These are phyloP conservation scores for Unio delphinus DNA, from an alignment of 2,888 invertebrate genomes.

Conservation along the genomic window DNA sequence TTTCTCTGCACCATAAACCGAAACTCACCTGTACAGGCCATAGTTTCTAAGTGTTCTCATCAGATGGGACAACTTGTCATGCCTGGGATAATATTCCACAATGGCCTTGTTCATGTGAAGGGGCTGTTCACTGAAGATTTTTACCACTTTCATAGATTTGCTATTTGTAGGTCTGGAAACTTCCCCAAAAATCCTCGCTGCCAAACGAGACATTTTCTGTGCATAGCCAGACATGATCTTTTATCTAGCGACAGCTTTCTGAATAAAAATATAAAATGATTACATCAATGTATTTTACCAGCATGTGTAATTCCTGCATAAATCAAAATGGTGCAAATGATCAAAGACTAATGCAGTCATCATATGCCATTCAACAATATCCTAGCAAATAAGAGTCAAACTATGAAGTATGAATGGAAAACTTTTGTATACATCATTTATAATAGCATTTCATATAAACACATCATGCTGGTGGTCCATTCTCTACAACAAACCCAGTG, in stretches of 20 bases:
- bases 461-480: too few species aligned
- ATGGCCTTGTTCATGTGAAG: slow-evolving; percentile 81
- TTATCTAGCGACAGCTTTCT: slow-evolving; percentile 2
- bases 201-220: slow-evolving; percentile 86
- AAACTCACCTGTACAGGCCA: slow-evolving; percentile 64
- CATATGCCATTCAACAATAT: too few species aligned
- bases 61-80: slow-evolving; percentile 82
- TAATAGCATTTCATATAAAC: too few species aligned
- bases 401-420: too few species aligned
- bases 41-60: slow-evolving; percentile 75
- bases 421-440: too few species aligned
- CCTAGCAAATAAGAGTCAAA: too few species aligned
- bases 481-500: too few species aligned
- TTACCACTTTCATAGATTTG: slow-evolving; percentile 76
- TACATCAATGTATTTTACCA: background rate
- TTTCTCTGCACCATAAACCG: too few species aligned
- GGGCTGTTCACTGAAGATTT: slow-evolving; percentile 84
- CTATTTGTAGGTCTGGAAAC: slow-evolving; percentile 83
- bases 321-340: too few species aligned
- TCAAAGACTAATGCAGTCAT: too few species aligned
- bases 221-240: slow-evolving; percentile 80
- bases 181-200: slow-evolving; percentile 88
- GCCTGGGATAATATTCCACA: slow-evolving; percentile 88
- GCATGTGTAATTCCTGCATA: too few species aligned
- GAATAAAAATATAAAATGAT: background rate